These are phyloP conservation scores for Paralichthys olivaceus DNA, from an alignment of 2,113 vertebrate species.

Conservation along the genomic window DNA sequence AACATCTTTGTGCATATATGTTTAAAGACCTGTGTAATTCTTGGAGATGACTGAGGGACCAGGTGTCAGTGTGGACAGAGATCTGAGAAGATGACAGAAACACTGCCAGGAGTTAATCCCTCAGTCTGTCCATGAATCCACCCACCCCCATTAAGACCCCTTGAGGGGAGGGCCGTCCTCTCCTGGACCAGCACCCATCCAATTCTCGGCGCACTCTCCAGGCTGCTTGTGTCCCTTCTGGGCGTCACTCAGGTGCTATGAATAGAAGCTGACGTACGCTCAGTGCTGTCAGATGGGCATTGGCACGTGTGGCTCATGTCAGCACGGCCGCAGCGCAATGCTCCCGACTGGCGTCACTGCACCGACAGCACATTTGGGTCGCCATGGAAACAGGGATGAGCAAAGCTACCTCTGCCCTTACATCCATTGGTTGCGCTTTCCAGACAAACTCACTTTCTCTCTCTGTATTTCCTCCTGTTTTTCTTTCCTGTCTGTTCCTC, in stretches of 20 bases:
- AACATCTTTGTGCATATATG: neutral
- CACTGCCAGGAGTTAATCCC: neutral
- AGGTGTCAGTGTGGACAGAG: constrained; percentile 58
- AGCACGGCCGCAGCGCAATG: constrained; percentile 49
- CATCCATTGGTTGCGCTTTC: constrained; percentile 55
- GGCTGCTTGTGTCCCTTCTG: constrained; percentile 59
- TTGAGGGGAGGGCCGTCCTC: neutral
- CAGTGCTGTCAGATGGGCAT: constrained; percentile 69
- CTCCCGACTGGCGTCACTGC: constrained; percentile 76
- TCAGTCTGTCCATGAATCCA: neutral
- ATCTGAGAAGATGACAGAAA: constrained; percentile 57
- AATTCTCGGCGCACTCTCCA: constrained; percentile 25
- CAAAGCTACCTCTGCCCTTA: constrained; percentile 71
- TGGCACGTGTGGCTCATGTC: constrained; percentile 74
- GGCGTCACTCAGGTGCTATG: constrained; percentile 74
- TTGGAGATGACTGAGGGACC: constrained; percentile 22
- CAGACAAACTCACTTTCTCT: constrained; percentile 46
- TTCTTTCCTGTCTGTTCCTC: neutral
- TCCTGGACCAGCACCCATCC: neutral
- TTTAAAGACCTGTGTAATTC: constrained; percentile 23
- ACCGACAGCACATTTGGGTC: constrained; percentile 76
- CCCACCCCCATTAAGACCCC: constrained; percentile 24
- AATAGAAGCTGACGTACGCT: constrained; percentile 77
- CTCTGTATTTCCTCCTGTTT: neutral
- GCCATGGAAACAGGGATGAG: constrained; percentile 83